These are phyloP conservation scores for Cryptops parisi DNA, from an alignment of 2,888 invertebrate genomes.

Conservation along the genomic window DNA sequence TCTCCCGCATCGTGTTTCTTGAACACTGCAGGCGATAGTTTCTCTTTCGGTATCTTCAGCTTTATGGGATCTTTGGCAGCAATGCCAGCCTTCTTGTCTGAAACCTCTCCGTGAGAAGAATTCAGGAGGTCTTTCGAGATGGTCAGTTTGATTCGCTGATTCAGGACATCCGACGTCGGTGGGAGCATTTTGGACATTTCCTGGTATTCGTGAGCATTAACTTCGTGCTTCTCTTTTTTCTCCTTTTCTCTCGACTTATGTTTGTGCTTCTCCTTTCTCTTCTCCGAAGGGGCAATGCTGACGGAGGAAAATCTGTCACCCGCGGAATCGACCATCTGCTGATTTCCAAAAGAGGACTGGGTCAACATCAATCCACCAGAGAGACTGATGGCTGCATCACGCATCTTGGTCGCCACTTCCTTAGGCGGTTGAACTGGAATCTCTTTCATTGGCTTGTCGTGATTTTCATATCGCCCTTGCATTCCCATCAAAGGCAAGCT, in stretches of 20 bases:
- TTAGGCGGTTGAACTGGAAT: too few relatives aligned
- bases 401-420: too few relatives aligned
- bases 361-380: too few relatives aligned
- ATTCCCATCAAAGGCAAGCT: too few relatives aligned
- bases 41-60: background rate
- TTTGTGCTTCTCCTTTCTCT: conserved; percentile 62
- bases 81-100: background rate
- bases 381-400: too few relatives aligned
- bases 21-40: conserved; percentile 32
- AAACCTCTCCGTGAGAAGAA: background rate
- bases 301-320: background rate
- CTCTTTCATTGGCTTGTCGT: too few relatives aligned
- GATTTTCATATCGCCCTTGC: too few relatives aligned
- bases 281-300: background rate
- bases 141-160: conserved; percentile 55
- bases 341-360: too few relatives aligned
- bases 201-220: background rate
- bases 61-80: background rate
- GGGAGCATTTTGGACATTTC: background rate
- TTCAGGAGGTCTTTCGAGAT: conserved; percentile 61
- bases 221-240: conserved; percentile 17
- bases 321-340: conserved; percentile 1
- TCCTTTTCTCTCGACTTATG: conserved; percentile 36
- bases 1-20: background rate
- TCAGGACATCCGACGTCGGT: conserved; percentile 7